Conservation (phyloP, 2,797 vertebrate species). For the Chelidonichthys spinosus region DNA sequence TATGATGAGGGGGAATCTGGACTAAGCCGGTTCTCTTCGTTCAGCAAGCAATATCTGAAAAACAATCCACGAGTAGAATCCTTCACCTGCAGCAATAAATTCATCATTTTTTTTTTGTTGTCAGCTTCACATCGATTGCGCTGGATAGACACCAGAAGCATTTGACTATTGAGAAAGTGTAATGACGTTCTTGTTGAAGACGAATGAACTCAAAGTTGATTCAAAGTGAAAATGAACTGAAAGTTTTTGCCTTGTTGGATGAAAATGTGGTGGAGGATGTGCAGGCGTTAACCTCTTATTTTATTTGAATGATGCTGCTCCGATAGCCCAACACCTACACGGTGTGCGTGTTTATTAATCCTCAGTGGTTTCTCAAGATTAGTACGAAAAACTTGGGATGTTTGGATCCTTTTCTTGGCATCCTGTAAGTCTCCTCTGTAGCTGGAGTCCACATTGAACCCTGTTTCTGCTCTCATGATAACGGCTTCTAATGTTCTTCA, state of each 20-base stretch:
- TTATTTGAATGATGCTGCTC: too few species aligned
- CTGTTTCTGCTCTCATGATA: conserved; percentile 10
- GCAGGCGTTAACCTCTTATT: too few species aligned
- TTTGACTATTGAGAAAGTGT: conserved; percentile 6
- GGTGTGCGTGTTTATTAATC: too few species aligned
- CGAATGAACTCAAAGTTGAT: conserved; percentile 19
- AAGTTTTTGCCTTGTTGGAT: background rate
- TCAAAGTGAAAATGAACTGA: conserved; percentile 5
- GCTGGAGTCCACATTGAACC: background rate
- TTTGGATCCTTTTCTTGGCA: background rate
- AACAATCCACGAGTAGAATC: conserved; percentile 21
- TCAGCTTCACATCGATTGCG: conserved; percentile 40
- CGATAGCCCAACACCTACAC: too few species aligned
- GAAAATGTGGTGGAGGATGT: too few species aligned
- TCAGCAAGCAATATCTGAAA: conserved; percentile 20
- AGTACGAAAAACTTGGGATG: too few species aligned
- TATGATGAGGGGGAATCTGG: background rate
- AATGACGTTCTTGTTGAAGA: conserved; percentile 28
- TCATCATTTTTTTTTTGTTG: conserved; percentile 25
- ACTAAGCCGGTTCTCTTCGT: conserved; percentile 3
- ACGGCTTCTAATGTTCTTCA: conserved; percentile 37
- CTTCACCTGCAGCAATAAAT: conserved; percentile 26
- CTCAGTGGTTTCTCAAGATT: too few species aligned
- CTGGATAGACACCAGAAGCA: conserved; percentile 44
- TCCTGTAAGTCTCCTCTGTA: background rate